These are phyloP conservation scores for Bombus soroeensis DNA, from an alignment of 1,140 invertebrate species.

Conservation along the genomic window DNA sequence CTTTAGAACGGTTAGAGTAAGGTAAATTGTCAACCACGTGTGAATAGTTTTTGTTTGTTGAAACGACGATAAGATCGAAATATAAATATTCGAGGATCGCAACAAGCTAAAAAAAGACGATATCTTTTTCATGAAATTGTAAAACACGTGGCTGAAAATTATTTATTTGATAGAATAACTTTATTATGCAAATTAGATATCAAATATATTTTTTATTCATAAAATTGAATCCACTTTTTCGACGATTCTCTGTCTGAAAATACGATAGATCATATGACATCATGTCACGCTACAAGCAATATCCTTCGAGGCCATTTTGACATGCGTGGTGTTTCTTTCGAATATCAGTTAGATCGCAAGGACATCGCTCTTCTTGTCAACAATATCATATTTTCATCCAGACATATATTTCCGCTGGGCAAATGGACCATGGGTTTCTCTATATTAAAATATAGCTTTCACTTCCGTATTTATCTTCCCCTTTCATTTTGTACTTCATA, in stretches of 20 bases:
- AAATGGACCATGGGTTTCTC: background rate
- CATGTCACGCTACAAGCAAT: background rate
- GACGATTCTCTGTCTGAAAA: background rate
- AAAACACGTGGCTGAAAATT: no score
- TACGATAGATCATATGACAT: background rate
- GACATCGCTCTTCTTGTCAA: constrained; percentile 17
- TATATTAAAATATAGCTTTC: constrained; percentile 28
- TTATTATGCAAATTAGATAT: no score
- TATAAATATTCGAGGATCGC: no score
- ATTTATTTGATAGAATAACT: no score
- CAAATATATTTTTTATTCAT: no score
- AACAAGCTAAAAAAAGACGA: no score
- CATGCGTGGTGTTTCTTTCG: background rate
- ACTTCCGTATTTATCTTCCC: constrained; percentile 6
- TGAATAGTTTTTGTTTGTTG: no score
- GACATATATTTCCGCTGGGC: background rate
- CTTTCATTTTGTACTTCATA: background rate
- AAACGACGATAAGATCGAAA: no score
- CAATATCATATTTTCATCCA: constrained; percentile 13
- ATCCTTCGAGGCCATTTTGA: background rate
- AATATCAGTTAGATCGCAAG: constrained; percentile 13
- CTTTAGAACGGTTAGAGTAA: no score
- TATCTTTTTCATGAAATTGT: no score
- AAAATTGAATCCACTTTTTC: background rate
- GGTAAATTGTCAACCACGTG: no score